These are phyloP conservation scores for Pachyuromys duprasi DNA, from an alignment of 2,797 vertebrate species.

Conservation along the genomic window DNA sequence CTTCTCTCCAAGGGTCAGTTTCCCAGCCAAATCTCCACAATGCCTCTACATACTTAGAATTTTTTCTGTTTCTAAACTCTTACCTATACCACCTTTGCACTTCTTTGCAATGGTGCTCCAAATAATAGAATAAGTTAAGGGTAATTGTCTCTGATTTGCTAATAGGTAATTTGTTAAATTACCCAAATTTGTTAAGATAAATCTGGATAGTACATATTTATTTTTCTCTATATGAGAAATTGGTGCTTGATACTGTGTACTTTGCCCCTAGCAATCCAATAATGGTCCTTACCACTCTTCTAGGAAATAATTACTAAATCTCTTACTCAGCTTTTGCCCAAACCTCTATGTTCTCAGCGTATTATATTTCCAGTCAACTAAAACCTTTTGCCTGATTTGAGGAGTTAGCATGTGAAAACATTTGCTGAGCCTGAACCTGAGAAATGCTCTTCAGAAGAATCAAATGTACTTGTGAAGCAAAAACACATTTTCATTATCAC, in stretches of 20 bases:
- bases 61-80: neutral
- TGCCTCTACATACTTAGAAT: neutral
- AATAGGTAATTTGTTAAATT: neutral
- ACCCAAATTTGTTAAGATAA: neutral
- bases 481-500: slow-evolving; percentile 75
- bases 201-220: neutral
- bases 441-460: slow-evolving; percentile 69
- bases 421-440: slow-evolving; percentile 72
- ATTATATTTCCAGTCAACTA: slow-evolving; percentile 69
- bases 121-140: neutral
- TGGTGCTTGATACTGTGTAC: neutral
- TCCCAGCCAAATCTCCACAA: neutral
- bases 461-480: slow-evolving; percentile 73
- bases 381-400: slow-evolving; percentile 71
- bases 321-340: slow-evolving; percentile 36
- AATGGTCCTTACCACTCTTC: slow-evolving; percentile 12
- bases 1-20: neutral
- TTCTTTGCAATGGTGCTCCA: neutral
- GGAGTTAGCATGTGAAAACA: slow-evolving; percentile 73
- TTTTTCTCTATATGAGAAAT: neutral
- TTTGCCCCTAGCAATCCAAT: neutral
- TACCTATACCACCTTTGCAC: neutral
- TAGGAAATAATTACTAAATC: slow-evolving; percentile 56
- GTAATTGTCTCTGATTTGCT: neutral
- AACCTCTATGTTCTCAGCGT: slow-evolving; percentile 68